Conservation (phyloP, 2,797 vertebrate species). For the Rhinogobio ventralis region DNA sequence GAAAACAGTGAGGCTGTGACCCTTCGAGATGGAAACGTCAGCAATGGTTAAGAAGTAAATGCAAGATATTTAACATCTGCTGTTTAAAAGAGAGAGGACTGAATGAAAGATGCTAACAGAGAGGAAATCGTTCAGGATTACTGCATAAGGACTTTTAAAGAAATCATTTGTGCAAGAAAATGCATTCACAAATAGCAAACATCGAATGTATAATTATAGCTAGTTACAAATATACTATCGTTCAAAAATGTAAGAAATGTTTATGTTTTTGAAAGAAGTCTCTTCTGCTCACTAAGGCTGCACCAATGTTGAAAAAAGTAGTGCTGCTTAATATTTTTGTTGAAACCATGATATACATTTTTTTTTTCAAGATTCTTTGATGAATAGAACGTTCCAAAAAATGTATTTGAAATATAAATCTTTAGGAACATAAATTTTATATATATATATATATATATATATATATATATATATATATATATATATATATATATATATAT, state of each 20-base stretch:
- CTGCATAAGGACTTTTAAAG: neutral
- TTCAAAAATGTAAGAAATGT: no score
- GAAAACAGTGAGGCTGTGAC: conserved; percentile 1
- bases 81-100: neutral
- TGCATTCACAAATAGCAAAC: neutral
- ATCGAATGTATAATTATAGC: no score
- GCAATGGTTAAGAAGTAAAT: neutral
- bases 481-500: no score
- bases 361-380: neutral
- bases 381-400: neutral
- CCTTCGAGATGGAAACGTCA: neutral
- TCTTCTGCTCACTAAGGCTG: no score
- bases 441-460: no score
- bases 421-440: neutral
- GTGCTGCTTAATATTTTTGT: neutral
- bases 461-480: no score
- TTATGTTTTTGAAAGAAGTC: no score
- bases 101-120: neutral
- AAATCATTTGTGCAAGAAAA: neutral
- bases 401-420: neutral
- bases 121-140: neutral
- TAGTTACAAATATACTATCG: no score
- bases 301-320: neutral
- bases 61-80: neutral
- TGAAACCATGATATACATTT: neutral